Base-by-base conservation (phyloP, 2,797 vertebrate genomes). In the Crocodylus rhombifer region DNA sequence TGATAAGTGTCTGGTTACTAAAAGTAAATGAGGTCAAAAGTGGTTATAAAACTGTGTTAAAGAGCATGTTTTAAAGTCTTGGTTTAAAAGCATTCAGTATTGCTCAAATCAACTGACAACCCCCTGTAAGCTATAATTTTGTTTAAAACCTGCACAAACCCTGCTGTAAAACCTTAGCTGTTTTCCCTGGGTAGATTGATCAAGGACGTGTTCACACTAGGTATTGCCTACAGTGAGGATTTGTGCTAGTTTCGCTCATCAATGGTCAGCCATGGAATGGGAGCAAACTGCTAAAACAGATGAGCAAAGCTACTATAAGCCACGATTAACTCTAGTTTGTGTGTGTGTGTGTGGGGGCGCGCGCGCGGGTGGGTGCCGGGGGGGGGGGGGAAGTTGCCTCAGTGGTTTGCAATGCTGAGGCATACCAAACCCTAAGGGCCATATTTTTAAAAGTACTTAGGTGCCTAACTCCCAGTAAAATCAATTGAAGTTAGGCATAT, bases 391-490 rank as follows among this genome's bases (percentile, higher is more conserved):
- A 77, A 56, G 13, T 30, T 18, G 1, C 56, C 36, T 23, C 56
- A 60, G 78, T 62, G 36, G n/a, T 71, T 11, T 25, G 33, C 55
- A 58, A 57, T 78, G 30, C 69, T 55, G 81, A 51, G 42, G 42
- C 42, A 51, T 4, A 88, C 69, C 65, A 94, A 90, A 89, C 17
- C 30, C 58, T 77, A 83, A 84, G 20, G 30, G 18, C 10, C 6
- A 55, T 18, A 63, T 92, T 93, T 71, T 91, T 84, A 76, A 88
- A 88, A 65, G 30, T 18, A 25, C 4, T 78, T 91, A n/a, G 33
- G 36, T 92, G 16, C 62, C 26, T 51, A 0, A 1, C 36, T 85
- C 23, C 14, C 26, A 73, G 77, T 76, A 51, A 56, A 69, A 74
- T 57, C 21, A 28, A 61, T 20, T 90, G 62, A 4, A 92, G 1